Evolutionary conservation across 2,888 invertebrate species (phyloP).

Genomic region (Dichetophora obliterata): DNA sequence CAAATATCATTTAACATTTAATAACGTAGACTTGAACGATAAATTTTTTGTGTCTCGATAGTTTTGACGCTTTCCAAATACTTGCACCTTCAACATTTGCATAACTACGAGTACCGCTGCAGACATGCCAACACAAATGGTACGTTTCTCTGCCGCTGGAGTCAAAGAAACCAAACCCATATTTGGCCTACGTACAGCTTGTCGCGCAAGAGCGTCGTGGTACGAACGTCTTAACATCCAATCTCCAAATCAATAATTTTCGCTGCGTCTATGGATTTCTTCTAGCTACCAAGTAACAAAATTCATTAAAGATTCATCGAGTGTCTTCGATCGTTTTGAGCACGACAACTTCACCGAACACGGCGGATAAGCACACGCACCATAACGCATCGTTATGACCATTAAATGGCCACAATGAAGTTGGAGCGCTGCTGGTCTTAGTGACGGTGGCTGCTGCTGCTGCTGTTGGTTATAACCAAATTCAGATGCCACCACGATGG

Average conservation of each 20-base stretch:
- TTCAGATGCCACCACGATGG: slow-evolving; percentile 24
- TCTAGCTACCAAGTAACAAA: slow-evolving; percentile 48
- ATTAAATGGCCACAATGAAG: slow-evolving; percentile 33
- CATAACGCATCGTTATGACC: slow-evolving; percentile 42
- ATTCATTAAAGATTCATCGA: slow-evolving; percentile 67
- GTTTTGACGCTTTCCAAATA: slow-evolving; percentile 61
- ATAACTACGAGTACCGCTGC: slow-evolving; percentile 57
- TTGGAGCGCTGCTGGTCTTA: slow-evolving; percentile 27
- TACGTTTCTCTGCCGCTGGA: slow-evolving; percentile 9
- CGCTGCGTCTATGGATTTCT: slow-evolving; percentile 47
- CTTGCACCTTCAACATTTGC: slow-evolving; percentile 51
- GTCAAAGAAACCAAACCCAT: slow-evolving; percentile 24
- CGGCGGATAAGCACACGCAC: slow-evolving; percentile 39
- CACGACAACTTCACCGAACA: slow-evolving; percentile 43
- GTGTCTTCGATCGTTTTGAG: slow-evolving; percentile 54
- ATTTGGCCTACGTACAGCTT: not conserved
- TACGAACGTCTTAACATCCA: slow-evolving; percentile 42
- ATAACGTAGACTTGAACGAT: slow-evolving; percentile 63
- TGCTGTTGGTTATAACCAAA: slow-evolving; percentile 26
- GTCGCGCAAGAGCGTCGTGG: slow-evolving; percentile 11
- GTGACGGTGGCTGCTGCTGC: slow-evolving; percentile 21
- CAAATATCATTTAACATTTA: slow-evolving; percentile 49
- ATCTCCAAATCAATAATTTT: slow-evolving; percentile 61
- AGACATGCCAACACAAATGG: not conserved
- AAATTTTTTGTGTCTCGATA: slow-evolving; percentile 59